phyloP scores from a whole-genome alignment of 2,113 vertebrate species.

The Morone chrysops region DNA sequence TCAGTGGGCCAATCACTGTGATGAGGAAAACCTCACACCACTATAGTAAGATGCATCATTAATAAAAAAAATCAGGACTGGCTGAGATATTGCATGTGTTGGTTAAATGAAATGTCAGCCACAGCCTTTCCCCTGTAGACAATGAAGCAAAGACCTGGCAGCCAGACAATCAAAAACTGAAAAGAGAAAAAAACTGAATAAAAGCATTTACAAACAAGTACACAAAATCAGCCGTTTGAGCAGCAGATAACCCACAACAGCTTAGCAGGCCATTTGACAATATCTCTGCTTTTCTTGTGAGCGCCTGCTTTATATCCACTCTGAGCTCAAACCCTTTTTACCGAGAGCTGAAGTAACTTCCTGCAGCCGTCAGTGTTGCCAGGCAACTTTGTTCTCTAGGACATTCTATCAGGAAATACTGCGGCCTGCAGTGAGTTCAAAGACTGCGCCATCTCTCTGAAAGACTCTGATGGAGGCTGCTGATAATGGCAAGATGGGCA shows the following conservation, averaged over 20 bases:
- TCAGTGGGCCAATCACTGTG: conserved; percentile 38
- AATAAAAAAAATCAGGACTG: conserved; percentile 41
- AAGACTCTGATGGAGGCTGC: conserved; percentile 53
- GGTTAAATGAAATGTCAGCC: conserved; percentile 31
- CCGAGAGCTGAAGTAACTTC: conserved; percentile 44
- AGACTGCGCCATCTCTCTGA: conserved; percentile 21
- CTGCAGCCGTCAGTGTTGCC: conserved; percentile 56
- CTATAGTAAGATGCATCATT: conserved; percentile 42
- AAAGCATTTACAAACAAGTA: neutral
- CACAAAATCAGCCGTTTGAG: conserved; percentile 18
- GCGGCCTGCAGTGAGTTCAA: conserved; percentile 58
- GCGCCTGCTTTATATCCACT: conserved; percentile 22
- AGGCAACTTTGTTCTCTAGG: conserved; percentile 64
- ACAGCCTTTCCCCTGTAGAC: neutral
- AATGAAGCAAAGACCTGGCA: conserved; percentile 4
- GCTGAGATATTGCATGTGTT: conserved; percentile 13
- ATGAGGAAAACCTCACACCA: conserved; percentile 43
- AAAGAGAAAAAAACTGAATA: neutral
- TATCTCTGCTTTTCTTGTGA: conserved; percentile 23
- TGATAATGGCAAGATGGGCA: conserved; percentile 53
- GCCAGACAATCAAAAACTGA: neutral
- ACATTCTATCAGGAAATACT: conserved; percentile 31
- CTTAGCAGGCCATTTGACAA: conserved; percentile 6
- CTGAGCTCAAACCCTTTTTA: neutral
- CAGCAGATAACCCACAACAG: conserved; percentile 29